Percentiles rank a stretch among this genome's conserved stretches.
phyloP scores from a whole-genome alignment of 2,797 vertebrate species.

The Selene dorsalis region DNA sequence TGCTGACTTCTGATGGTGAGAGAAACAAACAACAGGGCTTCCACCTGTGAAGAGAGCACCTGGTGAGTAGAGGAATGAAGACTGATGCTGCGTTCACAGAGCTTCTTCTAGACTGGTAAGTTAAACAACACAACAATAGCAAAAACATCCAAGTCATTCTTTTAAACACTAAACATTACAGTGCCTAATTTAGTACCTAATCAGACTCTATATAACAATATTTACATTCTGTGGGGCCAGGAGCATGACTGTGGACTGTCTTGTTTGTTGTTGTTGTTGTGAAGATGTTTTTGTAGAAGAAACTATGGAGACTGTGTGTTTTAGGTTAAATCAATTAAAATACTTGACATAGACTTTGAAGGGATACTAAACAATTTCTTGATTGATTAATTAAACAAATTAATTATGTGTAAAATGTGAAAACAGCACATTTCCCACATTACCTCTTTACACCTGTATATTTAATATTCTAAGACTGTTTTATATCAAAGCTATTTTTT shows the following conservation, averaged over 20 bases:
- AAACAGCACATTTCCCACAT: too few species aligned
- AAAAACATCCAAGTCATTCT: too few species aligned
- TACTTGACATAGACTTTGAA: constrained; percentile 5
- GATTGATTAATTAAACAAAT: background rate
- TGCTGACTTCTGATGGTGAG: too few species aligned
- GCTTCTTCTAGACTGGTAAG: too few species aligned
- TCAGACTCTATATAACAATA: background rate
- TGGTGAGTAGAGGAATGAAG: too few species aligned
- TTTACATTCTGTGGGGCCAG: background rate
- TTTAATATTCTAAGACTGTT: too few species aligned
- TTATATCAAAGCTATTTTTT: background rate
- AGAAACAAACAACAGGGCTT: too few species aligned
- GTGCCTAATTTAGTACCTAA: background rate
- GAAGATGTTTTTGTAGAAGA: background rate
- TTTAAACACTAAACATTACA: background rate
- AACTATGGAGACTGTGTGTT: background rate
- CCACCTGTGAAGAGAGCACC: too few species aligned
- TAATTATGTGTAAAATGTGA: background rate
- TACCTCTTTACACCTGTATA: too few species aligned
- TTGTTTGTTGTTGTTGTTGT: background rate
- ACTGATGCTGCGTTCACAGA: too few species aligned
- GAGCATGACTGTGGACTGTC: background rate
- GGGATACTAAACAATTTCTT: background rate
- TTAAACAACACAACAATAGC: background rate
- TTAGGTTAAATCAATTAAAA: background rate